Base-by-base conservation (phyloP, 2,797 vertebrate species). In the Poeciliopsis gracilis region DNA sequence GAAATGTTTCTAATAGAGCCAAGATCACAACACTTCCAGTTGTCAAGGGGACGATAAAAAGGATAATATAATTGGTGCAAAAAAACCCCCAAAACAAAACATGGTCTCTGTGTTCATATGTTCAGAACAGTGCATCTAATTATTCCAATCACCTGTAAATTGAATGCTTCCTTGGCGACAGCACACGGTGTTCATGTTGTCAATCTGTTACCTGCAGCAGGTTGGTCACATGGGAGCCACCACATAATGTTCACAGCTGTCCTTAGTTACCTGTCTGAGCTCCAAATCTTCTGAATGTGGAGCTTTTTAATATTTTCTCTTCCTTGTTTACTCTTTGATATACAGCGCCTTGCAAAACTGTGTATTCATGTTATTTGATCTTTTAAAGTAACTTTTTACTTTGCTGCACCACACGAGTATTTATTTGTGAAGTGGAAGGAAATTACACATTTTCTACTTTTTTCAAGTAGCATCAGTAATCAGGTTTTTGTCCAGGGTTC, bases 131-230 rank as follows among this genome's bases (percentile, higher is more conserved):
- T 76, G 79, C 33, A 43, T 85, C 53, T 85, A 86, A 87, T 89
- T 46, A 83, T 78, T 86, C 80, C 43, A 73, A 41, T n/a, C 2
- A 76, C 83, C 73, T 84, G 77, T 81, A 86, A 90, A 90, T 90
- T 2, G 89, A 89, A 85, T 74, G 67, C 66, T 55, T 92, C 84
- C 86, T 87, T 82, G 71, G 90, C 84, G 84, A 88, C 75, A 67
- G 84, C 78, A 85, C 83, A 83, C 70, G 59, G 73, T 81, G 78
- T 83, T 85, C 72, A 79, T 80, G 51, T 77, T 82, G 88, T 82
- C 77, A 86, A 81, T 78, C 0, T 82, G 71, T 88, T 87, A 86
- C 81, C 87, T 69, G 53, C 72, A 41, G 46, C 43, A 77, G 80
- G 67, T 49, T 76, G 71, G 30, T 89, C 84, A 77, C 55, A 16